Base-by-base conservation (phyloP, 2,113 vertebrate species). In the Turdus rufiventris region DNA sequence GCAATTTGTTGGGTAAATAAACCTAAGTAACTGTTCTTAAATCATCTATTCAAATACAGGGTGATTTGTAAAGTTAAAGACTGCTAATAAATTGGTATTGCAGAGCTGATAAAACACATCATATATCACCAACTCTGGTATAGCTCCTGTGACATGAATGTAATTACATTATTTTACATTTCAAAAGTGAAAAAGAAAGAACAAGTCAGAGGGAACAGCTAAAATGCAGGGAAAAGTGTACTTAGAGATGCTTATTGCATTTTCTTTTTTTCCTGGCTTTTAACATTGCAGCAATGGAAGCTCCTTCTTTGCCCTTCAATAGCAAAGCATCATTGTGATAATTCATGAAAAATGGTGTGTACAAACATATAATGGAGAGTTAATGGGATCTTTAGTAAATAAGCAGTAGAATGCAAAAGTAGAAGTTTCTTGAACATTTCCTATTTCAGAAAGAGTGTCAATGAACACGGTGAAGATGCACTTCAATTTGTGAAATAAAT, bases 21-120 rank as follows among this genome's bases (percentile, higher is more conserved):
- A 71, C 19, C 2, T 48, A 62, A 61, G 0, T 48, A 76, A 76
- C 23, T 47, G 34, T 89, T 94, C 65, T 83, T 73, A 73, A 73
- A 86, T 84, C 2, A n/a, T 70, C 84, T 66, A 83, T 70, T 81
- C 24, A 93, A 92, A 83, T 53, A 62, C 43, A 65, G 71, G 51
- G 21, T 83, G 42, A 88, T 95, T 85, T 93, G 26, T 70, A 43
- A 94, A 86, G 38, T 88, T 92, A 93, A 94, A 87, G 45, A 50
- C 58, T 89, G 53, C 43, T 89, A 67, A 88, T 86, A 92, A 78
- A 93, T 63, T 78, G 28, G n/a, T 75, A 29, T 53, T 26, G 26
- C 54, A 79, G 50, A 68, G 14, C 51, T 79, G 15, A 36, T 87
- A 81, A 91, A 92, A 84, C 19, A 62, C 25, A 73, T 53, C 7